Base-by-base conservation (phyloP, 2,797 vertebrate species). In the Brachymystax lenok region DNA sequence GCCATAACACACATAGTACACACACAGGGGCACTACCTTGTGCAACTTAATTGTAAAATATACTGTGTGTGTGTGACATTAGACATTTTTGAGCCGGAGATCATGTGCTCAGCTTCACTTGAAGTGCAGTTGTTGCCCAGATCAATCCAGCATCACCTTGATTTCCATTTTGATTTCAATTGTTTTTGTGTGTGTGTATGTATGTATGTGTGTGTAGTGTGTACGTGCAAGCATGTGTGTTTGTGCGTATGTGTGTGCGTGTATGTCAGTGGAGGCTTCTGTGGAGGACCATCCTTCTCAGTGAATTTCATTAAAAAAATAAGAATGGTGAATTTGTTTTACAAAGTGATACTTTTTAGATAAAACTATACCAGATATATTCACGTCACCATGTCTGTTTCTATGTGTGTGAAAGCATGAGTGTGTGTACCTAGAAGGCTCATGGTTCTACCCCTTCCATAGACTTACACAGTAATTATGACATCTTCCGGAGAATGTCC, bases 81-180 rank as follows among this genome's bases (percentile, higher is more conserved):
- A 61, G n/a, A 7, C 56, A 17, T 21, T n/a, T 61, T 61, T 61
- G n/a, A 61, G 56, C 2, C 56, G 24, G 19, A 61, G 10, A 21
- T 61, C 2, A 61, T 59, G 54, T 56, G 71, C 7, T 28, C 5
- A 30, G 21, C 12, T 3, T 14, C 63, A 77, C 52, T 68, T 76
- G 33, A 83, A 80, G 70, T 73, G 52, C 79, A 73, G 71, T 80
- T 75, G 74, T 74, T 51, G 72, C 80, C 77, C 74, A 71, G 74
- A 85, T 79, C 82, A 69, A 59, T 78, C 78, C 61, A 59, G 30
- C 1, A 50, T 77, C 72, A 19, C 71, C 78, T 85, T 84, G 75
- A 61, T 81, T 89, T 88, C 86, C 24, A 24, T 24, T 24, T 24
- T 24, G 24, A 24, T 24, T 24, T 24, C 24, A 24, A 24, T 24